These are phyloP conservation scores for Oreochromis mossambicus DNA, from an alignment of 2,797 vertebrate genomes.

Conservation along the genomic window DNA sequence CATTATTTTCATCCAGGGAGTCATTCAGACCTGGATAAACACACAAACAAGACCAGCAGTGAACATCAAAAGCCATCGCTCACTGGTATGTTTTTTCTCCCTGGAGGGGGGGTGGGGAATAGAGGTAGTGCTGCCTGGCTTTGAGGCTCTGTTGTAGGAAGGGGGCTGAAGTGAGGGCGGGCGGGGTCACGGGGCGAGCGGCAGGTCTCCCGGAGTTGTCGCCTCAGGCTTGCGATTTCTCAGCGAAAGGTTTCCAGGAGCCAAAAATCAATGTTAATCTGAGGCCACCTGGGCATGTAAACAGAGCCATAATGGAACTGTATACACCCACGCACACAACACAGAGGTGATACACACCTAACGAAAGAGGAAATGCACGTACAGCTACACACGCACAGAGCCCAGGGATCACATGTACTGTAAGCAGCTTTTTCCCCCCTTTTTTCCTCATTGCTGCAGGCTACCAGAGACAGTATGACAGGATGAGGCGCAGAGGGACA, in stretches of 20 bases:
- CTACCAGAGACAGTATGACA: not conserved
- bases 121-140: not conserved
- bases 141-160: not conserved
- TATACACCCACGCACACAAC: not conserved
- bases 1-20: slow-evolving; percentile 12
- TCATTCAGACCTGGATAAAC: slow-evolving; percentile 15
- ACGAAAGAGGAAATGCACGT: not conserved
- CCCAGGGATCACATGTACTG: not conserved
- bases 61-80: slow-evolving; percentile 11
- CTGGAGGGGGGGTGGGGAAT: not conserved
- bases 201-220: not conserved
- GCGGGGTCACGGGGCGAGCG: not conserved
- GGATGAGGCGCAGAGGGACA: not conserved
- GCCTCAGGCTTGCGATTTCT: slow-evolving; percentile 32
- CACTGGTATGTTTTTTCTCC: not conserved
- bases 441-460: not conserved
- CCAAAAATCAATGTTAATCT: slow-evolving; percentile 68
- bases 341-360: not conserved
- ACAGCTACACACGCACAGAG: not conserved
- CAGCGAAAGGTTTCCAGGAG: slow-evolving; percentile 47
- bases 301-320: slow-evolving; percentile 41
- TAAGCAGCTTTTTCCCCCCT: not conserved
- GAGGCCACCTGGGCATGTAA: slow-evolving; percentile 58
- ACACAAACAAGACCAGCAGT: slow-evolving; percentile 27
- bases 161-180: not conserved